These are phyloP conservation scores for Tenebrio molitor DNA, from an alignment of 1,140 invertebrate genomes.

Conservation along the genomic window DNA sequence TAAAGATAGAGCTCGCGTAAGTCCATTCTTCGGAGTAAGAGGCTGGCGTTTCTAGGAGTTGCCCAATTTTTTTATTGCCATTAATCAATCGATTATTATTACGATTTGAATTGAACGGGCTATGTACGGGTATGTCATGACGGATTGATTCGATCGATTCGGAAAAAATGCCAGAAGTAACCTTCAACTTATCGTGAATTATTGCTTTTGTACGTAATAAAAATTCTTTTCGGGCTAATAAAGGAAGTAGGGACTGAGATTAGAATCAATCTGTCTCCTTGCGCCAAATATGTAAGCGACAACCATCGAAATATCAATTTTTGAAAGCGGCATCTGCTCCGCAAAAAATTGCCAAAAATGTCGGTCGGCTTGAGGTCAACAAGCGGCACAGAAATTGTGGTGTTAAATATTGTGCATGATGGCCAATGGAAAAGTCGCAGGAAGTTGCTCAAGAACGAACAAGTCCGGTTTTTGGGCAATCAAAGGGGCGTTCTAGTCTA, in stretches of 20 bases:
- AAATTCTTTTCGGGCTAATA: conserved; percentile 4
- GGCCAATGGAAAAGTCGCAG: too few relatives aligned
- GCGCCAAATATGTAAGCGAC: too few relatives aligned
- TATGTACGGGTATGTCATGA: conserved; percentile 8
- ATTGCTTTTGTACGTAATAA: conserved; percentile 15
- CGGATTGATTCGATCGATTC: conserved; percentile 3
- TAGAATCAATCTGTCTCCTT: too few relatives aligned
- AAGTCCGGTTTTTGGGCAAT: too few relatives aligned
- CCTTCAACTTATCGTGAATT: conserved; percentile 19
- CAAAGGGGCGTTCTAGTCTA: too few relatives aligned
- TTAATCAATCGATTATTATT: background rate
- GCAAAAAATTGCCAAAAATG: too few relatives aligned
- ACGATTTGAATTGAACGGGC: background rate
- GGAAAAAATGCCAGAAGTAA: conserved; percentile 12
- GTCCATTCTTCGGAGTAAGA: background rate
- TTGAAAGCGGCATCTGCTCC: too few relatives aligned
- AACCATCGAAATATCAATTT: too few relatives aligned
- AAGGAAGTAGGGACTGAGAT: conserved; percentile 14
- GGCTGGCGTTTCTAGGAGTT: background rate
- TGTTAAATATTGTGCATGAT: too few relatives aligned
- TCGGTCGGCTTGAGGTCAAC: too few relatives aligned
- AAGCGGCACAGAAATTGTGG: too few relatives aligned
- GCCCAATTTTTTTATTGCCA: background rate
- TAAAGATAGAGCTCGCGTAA: background rate
- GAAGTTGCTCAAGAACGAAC: too few relatives aligned